These are phyloP conservation scores for Eupeodes latifasciatus DNA, from an alignment of 2,888 invertebrate genomes.

Conservation along the genomic window DNA sequence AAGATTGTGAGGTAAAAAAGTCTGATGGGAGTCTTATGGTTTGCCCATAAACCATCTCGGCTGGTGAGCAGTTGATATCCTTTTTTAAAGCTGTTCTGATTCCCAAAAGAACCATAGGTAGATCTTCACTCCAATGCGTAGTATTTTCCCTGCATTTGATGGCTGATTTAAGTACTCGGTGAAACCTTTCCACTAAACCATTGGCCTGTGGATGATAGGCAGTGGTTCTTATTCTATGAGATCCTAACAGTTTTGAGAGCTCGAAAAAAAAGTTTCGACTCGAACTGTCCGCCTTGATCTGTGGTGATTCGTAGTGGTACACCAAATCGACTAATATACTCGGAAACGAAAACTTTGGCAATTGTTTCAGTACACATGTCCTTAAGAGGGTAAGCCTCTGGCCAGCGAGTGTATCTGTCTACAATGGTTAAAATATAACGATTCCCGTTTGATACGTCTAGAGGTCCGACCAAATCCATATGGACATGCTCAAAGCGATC, in stretches of 20 bases:
- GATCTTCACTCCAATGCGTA: neutral
- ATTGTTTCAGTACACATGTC: slow-evolving; percentile 53
- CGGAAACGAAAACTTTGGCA: neutral
- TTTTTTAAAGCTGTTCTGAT: neutral
- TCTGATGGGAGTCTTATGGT: slow-evolving; percentile 1
- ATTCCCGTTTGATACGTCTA: slow-evolving; percentile 79
- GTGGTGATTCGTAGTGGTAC: slow-evolving; percentile 1
- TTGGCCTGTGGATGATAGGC: neutral
- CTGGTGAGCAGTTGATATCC: neutral
- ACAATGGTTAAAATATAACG: slow-evolving; percentile 80
- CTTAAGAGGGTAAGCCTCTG: slow-evolving; percentile 74
- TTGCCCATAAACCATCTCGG: slow-evolving; percentile 1
- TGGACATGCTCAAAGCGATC: neutral
- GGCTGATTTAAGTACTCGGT: slow-evolving; percentile 9
- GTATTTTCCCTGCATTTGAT: slow-evolving; percentile 19
- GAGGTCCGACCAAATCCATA: slow-evolving; percentile 83
- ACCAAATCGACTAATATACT: slow-evolving; percentile 3
- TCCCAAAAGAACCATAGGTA: slow-evolving; percentile 16
- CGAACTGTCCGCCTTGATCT: neutral
- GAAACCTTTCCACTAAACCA: slow-evolving; percentile 6
- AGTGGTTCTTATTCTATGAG: slow-evolving; percentile 5
- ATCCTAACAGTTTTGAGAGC: neutral
- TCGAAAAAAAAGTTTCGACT: neutral
- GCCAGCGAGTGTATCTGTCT: slow-evolving; percentile 3
- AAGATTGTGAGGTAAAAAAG: neutral